These are phyloP conservation scores for Dromaius novaehollandiae DNA, from an alignment of 2,113 vertebrate species.

Conservation along the genomic window DNA sequence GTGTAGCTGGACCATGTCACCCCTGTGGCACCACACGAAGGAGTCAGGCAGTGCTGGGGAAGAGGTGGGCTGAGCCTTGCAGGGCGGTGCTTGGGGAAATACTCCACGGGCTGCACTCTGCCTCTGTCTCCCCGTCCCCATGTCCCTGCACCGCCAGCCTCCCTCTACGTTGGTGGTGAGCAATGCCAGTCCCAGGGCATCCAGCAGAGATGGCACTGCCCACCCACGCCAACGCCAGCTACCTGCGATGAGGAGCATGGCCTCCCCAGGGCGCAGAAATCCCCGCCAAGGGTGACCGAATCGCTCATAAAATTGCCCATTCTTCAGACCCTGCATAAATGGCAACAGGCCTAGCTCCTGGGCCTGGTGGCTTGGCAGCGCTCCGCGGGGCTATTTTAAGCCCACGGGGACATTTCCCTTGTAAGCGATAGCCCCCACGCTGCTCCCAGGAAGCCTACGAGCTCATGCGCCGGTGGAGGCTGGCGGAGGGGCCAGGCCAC, in stretches of 20 bases:
- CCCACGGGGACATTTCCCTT: not conserved
- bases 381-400: not conserved
- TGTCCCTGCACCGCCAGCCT: accelerated
- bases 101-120: accelerated
- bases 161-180: not conserved
- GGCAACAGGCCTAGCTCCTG: not conserved
- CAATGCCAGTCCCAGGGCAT: not conserved
- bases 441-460: not conserved
- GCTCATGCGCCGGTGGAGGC: not conserved
- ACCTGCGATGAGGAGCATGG: accelerated
- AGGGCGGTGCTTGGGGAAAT: not conserved
- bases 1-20: not conserved
- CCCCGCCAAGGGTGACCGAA: not conserved
- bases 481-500: not conserved
- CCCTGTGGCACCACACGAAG: not conserved
- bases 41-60: not conserved
- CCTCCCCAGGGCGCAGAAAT: accelerated
- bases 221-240: accelerated
- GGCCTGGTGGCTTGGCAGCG: not conserved
- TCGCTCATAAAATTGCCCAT: not conserved
- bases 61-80: not conserved
- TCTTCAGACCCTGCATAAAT: not conserved
- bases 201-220: not conserved
- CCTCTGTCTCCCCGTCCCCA: accelerated
- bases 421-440: not conserved